Percentiles rank a stretch among this genome's conserved stretches.
Conservation (phyloP, 2,797 vertebrate species). For the Squalus acanthias region DNA sequence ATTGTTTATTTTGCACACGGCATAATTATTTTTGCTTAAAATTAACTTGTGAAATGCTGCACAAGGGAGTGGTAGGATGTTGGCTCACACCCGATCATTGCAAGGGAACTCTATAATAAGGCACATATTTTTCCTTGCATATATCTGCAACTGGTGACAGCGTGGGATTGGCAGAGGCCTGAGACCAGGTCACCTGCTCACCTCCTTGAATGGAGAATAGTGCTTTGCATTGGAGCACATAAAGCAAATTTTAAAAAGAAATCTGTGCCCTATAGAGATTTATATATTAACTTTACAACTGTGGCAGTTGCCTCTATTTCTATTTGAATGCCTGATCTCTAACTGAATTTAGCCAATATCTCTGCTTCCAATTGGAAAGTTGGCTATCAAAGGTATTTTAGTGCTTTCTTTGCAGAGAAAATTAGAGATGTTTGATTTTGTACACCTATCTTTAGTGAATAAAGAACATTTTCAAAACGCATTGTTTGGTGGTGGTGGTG, state of each 20-base stretch:
- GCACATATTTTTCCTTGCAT: background rate
- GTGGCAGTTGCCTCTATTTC: background rate
- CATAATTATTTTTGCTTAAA: background rate
- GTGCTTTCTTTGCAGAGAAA: background rate
- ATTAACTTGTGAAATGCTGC: background rate
- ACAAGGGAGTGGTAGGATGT: background rate
- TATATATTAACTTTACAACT: background rate
- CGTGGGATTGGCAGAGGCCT: background rate
- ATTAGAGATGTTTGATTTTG: background rate
- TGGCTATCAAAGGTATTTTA: background rate
- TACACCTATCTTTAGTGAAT: background rate
- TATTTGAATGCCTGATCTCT: background rate
- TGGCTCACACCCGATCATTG: background rate
- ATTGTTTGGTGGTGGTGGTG: background rate
- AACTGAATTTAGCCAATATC: background rate
- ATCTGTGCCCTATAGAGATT: background rate
- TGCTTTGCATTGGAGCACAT: background rate
- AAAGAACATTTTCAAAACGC: background rate
- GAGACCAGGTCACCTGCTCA: background rate
- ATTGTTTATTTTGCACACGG: background rate
- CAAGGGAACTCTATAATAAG: background rate
- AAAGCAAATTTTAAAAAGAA: background rate
- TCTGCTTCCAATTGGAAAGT: background rate
- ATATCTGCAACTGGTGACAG: background rate
- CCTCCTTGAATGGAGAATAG: background rate